A percentile compares a stretch with the other conserved stretches of the same genome.
Evolutionary conservation across 1,140 invertebrate genomes (phyloP).

Genomic region (Prorops nasuta): DNA sequence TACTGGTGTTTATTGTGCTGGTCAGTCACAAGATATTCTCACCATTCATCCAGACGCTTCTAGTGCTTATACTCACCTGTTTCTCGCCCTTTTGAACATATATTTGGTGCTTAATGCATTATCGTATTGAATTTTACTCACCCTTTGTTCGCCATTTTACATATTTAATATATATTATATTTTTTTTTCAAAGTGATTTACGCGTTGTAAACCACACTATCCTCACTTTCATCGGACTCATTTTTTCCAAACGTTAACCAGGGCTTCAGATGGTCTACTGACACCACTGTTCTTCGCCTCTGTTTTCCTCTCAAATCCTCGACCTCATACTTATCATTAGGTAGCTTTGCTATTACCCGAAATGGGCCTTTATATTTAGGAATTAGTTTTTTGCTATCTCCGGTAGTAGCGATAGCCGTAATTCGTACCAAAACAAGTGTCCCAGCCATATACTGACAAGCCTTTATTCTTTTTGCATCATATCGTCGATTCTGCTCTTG

Average conservation of each 20-base stretch:
- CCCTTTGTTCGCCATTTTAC: too few species aligned
- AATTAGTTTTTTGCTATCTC: constrained; percentile 20
- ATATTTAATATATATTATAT: too few species aligned
- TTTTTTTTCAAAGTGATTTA: too few species aligned
- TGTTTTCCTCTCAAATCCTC: constrained; percentile 16
- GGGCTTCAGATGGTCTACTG: constrained; percentile 16
- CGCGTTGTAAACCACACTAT: too few species aligned
- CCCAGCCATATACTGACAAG: constrained; percentile 8
- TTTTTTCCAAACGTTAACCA: constrained; percentile 18
- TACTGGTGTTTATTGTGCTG: too few species aligned
- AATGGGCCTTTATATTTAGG: constrained; percentile 29
- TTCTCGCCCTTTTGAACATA: too few species aligned
- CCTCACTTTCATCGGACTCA: too few species aligned
- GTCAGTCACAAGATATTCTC: too few species aligned
- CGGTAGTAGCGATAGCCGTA: constrained; percentile 8
- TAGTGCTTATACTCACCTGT: too few species aligned
- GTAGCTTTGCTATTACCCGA: constrained; percentile 28
- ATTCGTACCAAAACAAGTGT: constrained; percentile 23
- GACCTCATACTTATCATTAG: constrained; percentile 35
- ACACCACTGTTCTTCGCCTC: constrained; percentile 8
- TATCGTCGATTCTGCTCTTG: constrained; percentile 8
- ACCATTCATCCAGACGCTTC: too few species aligned
- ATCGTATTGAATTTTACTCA: too few species aligned
- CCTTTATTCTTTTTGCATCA: constrained; percentile 13
- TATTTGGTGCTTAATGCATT: too few species aligned